Percentiles rank a stretch among this genome's conserved stretches.
Evolutionary conservation across 2,888 invertebrate species (phyloP).

Genomic region (Thymelicus acteon): DNA sequence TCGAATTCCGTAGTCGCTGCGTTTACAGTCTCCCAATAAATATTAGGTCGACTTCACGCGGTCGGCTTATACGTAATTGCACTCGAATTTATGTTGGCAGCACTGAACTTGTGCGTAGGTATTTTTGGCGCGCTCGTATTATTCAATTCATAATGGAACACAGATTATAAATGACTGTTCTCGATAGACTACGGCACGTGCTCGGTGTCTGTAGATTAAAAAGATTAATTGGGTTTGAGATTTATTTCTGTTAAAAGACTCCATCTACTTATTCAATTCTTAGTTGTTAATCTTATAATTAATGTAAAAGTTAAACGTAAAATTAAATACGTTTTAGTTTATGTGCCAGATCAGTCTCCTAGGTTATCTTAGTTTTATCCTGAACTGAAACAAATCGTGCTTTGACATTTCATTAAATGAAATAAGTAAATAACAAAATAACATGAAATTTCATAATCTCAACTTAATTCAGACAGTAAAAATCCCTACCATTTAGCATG

Average conservation of each 20-base stretch:
- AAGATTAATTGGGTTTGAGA: slow-evolving; percentile 36
- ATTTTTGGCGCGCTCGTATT: slow-evolving; percentile 44
- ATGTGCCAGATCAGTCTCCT: slow-evolving; percentile 1
- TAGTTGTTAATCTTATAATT: slow-evolving; percentile 31
- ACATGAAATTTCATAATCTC: no score
- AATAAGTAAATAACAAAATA: neutral
- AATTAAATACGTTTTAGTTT: slow-evolving; percentile 23
- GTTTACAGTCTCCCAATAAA: slow-evolving; percentile 47
- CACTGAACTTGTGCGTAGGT: slow-evolving; percentile 42
- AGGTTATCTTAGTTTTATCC: slow-evolving; percentile 6
- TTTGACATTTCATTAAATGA: neutral
- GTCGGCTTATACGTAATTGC: slow-evolving; percentile 55
- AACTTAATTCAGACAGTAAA: no score
- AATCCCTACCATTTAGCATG: no score
- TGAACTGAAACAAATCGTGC: neutral
- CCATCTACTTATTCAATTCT: slow-evolving; percentile 31
- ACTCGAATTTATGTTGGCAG: slow-evolving; percentile 40
- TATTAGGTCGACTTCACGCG: slow-evolving; percentile 60
- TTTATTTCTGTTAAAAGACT: slow-evolving; percentile 32
- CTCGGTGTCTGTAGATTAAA: slow-evolving; percentile 33
- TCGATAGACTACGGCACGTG: slow-evolving; percentile 28
- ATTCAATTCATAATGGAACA: slow-evolving; percentile 31
- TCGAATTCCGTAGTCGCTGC: slow-evolving; percentile 62
- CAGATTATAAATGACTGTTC: slow-evolving; percentile 33
- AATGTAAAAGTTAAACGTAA: slow-evolving; percentile 28